Evolutionary conservation across 2,113 vertebrate species (phyloP), one percentile per base, ranked within the genome.

Genomic region (Romanogobio albipinnatus): DNA sequence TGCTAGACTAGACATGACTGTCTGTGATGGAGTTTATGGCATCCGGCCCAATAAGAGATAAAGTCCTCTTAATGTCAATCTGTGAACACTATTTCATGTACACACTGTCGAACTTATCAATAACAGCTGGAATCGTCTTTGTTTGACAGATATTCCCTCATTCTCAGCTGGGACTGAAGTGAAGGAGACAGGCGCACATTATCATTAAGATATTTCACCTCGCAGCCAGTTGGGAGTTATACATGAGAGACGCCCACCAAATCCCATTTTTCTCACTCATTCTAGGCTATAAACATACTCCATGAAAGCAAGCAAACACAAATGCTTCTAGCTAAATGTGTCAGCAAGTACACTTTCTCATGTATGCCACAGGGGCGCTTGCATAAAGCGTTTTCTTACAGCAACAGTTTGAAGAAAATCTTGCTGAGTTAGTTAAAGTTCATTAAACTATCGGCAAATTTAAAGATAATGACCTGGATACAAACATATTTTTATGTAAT

Each of bases 11-110:
- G 71, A 49, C 53, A 58, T 17, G 7, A 47, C 22, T 85, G 68
- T 75, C 45, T 39, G 68, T 43, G 26, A 62, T 39, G 10, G 68
- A 74, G 53, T 53, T 68, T 24, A 66, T 68, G 83, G 83, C 74
- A 68, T 77, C 59, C 11, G 7, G 43, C 70, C 66, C 70, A 53
- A 49, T 61, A 58, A 36, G 68, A 85, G 58, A 62, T 74, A 62
- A 73, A 61, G 76, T 45, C 56, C 53, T 39, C 9, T 61, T 74
- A n/a, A 61, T 58, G 56, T n/a, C 36, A 61, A 10, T 8, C n/a
- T 64, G 58, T 22, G 45, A 77, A 66, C 59, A 84, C 11, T 4
- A 59, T 81, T 66, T 81, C 61, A 51, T 68, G 45, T 11, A 22
- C 2, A 51, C 14, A n/a, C 49, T 56, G 80, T 36, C 1, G 13